phyloP scores from a whole-genome alignment of 2,888 invertebrate genomes.

The Siphonodentalium dalli region DNA sequence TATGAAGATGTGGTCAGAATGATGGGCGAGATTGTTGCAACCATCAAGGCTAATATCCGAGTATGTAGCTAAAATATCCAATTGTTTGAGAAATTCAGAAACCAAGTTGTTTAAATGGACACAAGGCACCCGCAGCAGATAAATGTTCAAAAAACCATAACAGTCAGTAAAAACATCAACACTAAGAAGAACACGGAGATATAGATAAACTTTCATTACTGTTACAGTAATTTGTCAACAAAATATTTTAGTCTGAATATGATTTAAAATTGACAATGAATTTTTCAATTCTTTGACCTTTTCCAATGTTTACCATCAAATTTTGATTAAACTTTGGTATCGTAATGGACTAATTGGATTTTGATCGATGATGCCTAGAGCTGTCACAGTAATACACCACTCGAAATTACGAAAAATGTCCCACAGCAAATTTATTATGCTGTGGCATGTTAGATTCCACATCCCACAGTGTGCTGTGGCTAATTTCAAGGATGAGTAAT shows the following conservation, averaged over 20 bases:
- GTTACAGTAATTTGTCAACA: background rate
- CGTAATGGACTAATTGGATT: too few species aligned
- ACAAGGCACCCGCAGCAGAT: background rate
- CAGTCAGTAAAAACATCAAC: too few species aligned
- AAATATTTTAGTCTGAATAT: background rate
- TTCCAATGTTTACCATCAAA: too few species aligned
- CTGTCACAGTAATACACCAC: too few species aligned
- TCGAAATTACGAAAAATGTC: too few species aligned
- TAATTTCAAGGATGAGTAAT: too few species aligned
- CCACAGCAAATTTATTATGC: too few species aligned
- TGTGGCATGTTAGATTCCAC: too few species aligned
- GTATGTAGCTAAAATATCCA: conserved; percentile 26
- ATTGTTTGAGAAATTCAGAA: background rate
- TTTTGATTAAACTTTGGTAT: too few species aligned
- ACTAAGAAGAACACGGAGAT: background rate
- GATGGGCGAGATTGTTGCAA: conserved; percentile 62
- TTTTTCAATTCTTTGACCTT: background rate
- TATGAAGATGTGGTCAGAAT: conserved; percentile 63
- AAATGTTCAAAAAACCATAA: too few species aligned
- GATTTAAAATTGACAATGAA: background rate
- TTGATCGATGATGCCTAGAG: too few species aligned
- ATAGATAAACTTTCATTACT: background rate
- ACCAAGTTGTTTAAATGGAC: background rate
- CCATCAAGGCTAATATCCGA: conserved; percentile 53
- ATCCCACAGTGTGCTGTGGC: too few species aligned